Evolutionary conservation across 2,113 vertebrate genomes (phyloP).

Genomic region (Alligator sinensis): DNA sequence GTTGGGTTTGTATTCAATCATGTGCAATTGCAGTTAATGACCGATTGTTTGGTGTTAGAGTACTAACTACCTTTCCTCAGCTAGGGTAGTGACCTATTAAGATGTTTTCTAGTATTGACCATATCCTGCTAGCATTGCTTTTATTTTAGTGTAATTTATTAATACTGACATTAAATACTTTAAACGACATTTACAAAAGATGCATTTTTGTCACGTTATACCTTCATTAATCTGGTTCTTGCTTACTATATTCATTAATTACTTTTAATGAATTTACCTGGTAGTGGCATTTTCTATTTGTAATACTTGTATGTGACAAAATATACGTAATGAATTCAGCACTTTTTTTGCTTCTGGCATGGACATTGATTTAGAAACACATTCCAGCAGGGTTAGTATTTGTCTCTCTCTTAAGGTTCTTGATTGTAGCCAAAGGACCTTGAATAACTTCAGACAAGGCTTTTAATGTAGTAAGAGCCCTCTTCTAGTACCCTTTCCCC

Average conservation of each 20-base stretch:
- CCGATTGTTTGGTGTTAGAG: neutral
- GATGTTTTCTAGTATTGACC: neutral
- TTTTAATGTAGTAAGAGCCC: neutral
- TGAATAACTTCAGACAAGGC: neutral
- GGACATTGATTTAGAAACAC: conserved; percentile 12
- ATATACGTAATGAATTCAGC: neutral
- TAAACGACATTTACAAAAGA: neutral
- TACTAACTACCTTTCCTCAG: neutral
- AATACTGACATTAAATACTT: conserved; percentile 19
- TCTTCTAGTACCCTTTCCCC: neutral
- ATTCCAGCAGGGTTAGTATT: neutral
- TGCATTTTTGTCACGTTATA: neutral
- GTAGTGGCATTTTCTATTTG: neutral
- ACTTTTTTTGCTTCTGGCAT: conserved; percentile 15
- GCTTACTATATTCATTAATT: neutral
- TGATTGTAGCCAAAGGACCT: neutral
- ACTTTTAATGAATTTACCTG: neutral
- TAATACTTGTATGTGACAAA: neutral
- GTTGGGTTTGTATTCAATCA: neutral
- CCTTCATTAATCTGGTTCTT: neutral
- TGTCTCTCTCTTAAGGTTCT: conserved; percentile 5
- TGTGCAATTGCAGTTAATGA: neutral
- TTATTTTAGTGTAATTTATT: conserved; percentile 17
- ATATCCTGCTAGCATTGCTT: neutral
- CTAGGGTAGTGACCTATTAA: neutral